Conservation (phyloP, 2,888 invertebrate species). For the Atrina japonica region DNA sequence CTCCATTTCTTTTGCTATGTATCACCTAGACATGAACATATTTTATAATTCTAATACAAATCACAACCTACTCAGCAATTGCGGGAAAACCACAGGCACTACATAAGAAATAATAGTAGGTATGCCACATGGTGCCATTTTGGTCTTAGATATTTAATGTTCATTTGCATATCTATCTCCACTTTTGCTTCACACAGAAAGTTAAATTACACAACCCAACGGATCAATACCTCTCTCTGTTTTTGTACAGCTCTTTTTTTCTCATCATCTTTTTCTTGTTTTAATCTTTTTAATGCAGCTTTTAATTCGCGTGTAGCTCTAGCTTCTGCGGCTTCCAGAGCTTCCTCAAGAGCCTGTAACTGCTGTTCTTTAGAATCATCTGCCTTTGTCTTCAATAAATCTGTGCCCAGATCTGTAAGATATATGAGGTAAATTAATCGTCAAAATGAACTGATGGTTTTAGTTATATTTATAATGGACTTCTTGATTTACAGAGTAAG, state of each 20-base stretch:
- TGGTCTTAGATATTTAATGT: not conserved
- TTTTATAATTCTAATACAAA: too few relatives aligned
- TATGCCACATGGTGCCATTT: not conserved
- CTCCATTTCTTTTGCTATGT: too few relatives aligned
- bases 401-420: slow-evolving; percentile 60
- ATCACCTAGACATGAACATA: too few relatives aligned
- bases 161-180: not conserved
- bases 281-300: slow-evolving; percentile 67
- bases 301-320: slow-evolving; percentile 72
- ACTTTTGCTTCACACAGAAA: not conserved
- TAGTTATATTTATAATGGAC: not conserved
- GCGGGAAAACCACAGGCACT: too few relatives aligned
- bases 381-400: slow-evolving; percentile 60
- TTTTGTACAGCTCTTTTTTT: slow-evolving; percentile 65
- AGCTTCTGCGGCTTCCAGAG: slow-evolving; percentile 67
- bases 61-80: too few relatives aligned
- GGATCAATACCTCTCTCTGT: slow-evolving; percentile 66
- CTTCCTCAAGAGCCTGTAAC: slow-evolving; percentile 66
- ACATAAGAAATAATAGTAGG: too few relatives aligned
- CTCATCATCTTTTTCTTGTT: slow-evolving; percentile 68
- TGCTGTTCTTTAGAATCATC: slow-evolving; percentile 68
- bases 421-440: too few relatives aligned
- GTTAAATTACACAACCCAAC: not conserved
- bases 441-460: too few relatives aligned
- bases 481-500: not conserved